phyloP scores from a whole-genome alignment of 2,797 vertebrate genomes.

The Spinus pinus region DNA sequence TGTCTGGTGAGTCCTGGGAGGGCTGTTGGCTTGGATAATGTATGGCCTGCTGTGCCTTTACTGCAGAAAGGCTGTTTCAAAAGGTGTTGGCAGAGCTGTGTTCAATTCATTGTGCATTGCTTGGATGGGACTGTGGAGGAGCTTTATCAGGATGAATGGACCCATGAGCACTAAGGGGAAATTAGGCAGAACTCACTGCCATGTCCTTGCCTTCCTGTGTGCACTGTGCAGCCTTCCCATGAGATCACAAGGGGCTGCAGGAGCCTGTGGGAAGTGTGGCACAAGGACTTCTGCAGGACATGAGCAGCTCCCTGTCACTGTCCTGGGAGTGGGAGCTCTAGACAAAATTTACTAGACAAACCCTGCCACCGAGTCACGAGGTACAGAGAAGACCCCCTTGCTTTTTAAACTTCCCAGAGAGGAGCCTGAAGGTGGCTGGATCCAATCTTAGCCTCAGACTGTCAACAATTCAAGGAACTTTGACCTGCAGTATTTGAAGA shows the following conservation, averaged over 20 bases:
- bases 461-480: not conserved
- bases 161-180: not conserved
- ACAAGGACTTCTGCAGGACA: not conserved
- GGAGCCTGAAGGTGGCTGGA: not conserved
- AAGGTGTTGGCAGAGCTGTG: not conserved
- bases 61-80: not conserved
- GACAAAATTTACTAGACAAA: not conserved
- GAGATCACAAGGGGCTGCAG: not conserved
- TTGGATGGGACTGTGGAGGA: not conserved
- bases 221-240: not conserved
- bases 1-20: not conserved
- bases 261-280: not conserved
- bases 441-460: not conserved
- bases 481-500: not conserved
- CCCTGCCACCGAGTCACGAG: not conserved
- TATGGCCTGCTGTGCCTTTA: not conserved
- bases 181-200: accelerated
- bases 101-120: not conserved
- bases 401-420: not conserved
- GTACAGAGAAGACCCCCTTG: not conserved
- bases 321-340: not conserved
- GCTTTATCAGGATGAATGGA: not conserved
- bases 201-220: not conserved
- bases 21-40: not conserved
- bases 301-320: not conserved